phyloP scores from a whole-genome alignment of 2,888 invertebrate species.

The Penaeus monodon region DNA sequence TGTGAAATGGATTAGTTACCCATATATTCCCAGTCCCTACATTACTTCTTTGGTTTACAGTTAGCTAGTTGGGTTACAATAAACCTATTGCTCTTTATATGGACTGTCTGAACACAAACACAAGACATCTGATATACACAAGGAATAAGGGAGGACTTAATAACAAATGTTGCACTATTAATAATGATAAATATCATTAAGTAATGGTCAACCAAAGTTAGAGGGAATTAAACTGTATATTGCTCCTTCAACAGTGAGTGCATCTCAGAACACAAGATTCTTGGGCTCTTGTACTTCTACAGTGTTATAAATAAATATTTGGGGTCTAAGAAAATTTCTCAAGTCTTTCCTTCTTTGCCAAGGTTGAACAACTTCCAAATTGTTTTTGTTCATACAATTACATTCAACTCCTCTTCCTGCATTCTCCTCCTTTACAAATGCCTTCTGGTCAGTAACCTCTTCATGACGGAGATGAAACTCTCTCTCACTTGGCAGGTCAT shows the following conservation, averaged over 20 bases:
- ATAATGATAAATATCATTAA: slow-evolving; percentile 43
- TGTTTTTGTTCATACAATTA: too few relatives aligned
- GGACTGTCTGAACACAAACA: slow-evolving; percentile 36
- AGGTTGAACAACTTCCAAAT: too few relatives aligned
- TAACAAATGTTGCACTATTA: slow-evolving; percentile 39
- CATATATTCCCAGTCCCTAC: slow-evolving; percentile 38
- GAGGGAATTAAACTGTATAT: slow-evolving; percentile 34
- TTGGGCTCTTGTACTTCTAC: not conserved
- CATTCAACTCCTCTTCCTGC: too few relatives aligned
- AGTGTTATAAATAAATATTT: too few relatives aligned
- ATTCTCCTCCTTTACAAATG: too few relatives aligned
- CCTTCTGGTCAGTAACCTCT: too few relatives aligned
- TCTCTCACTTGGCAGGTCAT: too few relatives aligned
- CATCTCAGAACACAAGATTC: slow-evolving; percentile 20
- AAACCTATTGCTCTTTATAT: slow-evolving; percentile 58
- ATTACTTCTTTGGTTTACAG: slow-evolving; percentile 60
- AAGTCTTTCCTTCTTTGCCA: too few relatives aligned
- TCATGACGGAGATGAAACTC: too few relatives aligned
- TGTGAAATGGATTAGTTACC: slow-evolving; percentile 48
- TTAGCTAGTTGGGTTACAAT: slow-evolving; percentile 55
- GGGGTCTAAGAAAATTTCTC: too few relatives aligned
- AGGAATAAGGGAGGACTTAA: slow-evolving; percentile 25
- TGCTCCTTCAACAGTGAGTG: slow-evolving; percentile 31
- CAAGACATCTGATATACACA: slow-evolving; percentile 30
- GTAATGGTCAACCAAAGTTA: slow-evolving; percentile 40